Evolutionary conservation across 1,140 invertebrate genomes (phyloP).

Genomic region (Orchesella cincta): DNA sequence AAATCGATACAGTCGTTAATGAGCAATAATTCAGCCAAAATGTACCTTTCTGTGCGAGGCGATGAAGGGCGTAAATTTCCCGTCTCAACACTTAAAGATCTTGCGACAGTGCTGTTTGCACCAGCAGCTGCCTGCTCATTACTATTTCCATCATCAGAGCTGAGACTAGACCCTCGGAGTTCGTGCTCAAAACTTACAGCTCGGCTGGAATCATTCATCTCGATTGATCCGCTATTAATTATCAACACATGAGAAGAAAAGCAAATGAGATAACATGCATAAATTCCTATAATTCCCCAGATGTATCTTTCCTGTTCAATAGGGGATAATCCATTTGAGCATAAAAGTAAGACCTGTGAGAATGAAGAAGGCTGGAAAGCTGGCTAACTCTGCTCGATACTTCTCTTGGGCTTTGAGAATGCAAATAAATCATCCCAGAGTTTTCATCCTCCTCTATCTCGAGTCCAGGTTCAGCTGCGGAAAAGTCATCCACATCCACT

Average conservation of each 20-base stretch:
- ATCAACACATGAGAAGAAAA: background rate
- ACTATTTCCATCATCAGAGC: slow-evolving; percentile 61
- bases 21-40: slow-evolving; percentile 37
- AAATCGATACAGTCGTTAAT: background rate
- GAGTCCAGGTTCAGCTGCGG: slow-evolving; percentile 43
- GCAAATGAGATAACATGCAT: slow-evolving; percentile 16
- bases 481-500: slow-evolving; percentile 33
- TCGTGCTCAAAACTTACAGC: slow-evolving; percentile 63
- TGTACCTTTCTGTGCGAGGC: slow-evolving; percentile 48
- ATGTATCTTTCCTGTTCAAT: too few species aligned
- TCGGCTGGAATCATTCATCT: slow-evolving; percentile 68
- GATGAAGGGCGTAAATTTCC: slow-evolving; percentile 48
- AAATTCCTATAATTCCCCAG: too few species aligned
- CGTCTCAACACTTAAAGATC: slow-evolving; percentile 45
- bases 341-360: slow-evolving; percentile 54
- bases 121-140: slow-evolving; percentile 26
- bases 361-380: slow-evolving; percentile 55
- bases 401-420: slow-evolving; percentile 52
- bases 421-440: slow-evolving; percentile 50
- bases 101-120: slow-evolving; percentile 30
- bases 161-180: slow-evolving; percentile 62
- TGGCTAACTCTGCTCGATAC: slow-evolving; percentile 55
- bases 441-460: slow-evolving; percentile 47
- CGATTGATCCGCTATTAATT: slow-evolving; percentile 67
- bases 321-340: too few species aligned